A percentile compares a stretch with the other conserved stretches of the same genome.
phyloP scores from a whole-genome alignment of 2,888 invertebrate species.

The Chelonus formosanus region DNA sequence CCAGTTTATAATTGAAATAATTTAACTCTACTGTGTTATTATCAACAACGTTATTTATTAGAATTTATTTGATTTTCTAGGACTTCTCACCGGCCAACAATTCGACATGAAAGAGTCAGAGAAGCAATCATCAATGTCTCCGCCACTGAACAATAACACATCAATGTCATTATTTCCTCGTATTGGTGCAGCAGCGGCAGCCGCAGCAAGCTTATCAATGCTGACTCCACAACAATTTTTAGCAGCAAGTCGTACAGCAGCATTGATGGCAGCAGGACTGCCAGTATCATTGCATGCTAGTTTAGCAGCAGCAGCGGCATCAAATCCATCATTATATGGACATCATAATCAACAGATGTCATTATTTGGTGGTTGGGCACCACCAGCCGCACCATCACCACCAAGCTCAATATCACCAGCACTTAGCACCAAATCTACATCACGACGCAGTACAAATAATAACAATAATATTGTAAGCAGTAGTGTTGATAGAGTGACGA shows the following conservation, averaged over 20 bases:
- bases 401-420: constrained; percentile 64
- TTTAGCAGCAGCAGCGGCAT: constrained; percentile 65
- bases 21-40: background rate
- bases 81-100: constrained; percentile 52
- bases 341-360: constrained; percentile 65
- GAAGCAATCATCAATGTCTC: constrained; percentile 69
- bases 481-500: constrained; percentile 62
- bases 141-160: constrained; percentile 70
- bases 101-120: constrained; percentile 67
- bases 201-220: constrained; percentile 69
- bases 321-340: constrained; percentile 71
- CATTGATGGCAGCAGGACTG: constrained; percentile 68
- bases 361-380: constrained; percentile 67
- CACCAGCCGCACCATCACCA: constrained; percentile 66
- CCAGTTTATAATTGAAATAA: no score
- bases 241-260: constrained; percentile 65
- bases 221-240: constrained; percentile 67
- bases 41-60: background rate
- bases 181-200: constrained; percentile 64
- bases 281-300: constrained; percentile 68
- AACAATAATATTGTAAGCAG: constrained; percentile 66
- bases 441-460: constrained; percentile 61
- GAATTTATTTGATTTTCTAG: constrained; percentile 43
- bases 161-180: constrained; percentile 60
- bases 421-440: constrained; percentile 62